phyloP scores from a whole-genome alignment of 2,113 vertebrate species.

The Emydura subglobosa region DNA sequence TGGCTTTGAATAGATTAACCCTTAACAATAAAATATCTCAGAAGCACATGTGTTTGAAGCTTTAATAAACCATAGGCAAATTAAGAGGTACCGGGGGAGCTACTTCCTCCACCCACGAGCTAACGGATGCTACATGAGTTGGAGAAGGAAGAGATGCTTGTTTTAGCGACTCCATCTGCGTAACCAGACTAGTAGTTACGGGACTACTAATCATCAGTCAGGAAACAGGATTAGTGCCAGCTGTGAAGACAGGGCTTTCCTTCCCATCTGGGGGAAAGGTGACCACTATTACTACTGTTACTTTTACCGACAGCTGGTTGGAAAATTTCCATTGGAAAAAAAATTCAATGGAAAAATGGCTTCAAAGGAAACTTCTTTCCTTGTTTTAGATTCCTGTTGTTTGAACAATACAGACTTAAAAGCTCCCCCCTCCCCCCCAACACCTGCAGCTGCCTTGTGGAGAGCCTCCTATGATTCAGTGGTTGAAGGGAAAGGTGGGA shows the following conservation, averaged over 20 bases:
- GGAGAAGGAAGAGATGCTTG: not conserved
- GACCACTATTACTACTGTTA: not conserved
- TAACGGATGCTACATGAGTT: not conserved
- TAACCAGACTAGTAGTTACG: not conserved
- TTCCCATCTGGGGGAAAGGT: constrained; percentile 37
- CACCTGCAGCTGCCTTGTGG: constrained; percentile 21
- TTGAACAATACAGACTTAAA: not conserved
- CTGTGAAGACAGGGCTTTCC: constrained; percentile 22
- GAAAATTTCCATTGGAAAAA: not conserved
- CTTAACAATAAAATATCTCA: not conserved
- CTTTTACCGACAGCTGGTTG: not conserved
- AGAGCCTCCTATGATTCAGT: constrained; percentile 3
- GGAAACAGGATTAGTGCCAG: not conserved
- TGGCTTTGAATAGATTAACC: not conserved
- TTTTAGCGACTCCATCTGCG: constrained; percentile 16
- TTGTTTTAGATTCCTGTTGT: constrained; percentile 18
- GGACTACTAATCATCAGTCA: not conserved
- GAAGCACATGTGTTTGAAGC: not conserved
- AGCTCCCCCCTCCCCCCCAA: not conserved
- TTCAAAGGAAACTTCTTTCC: constrained; percentile 25
- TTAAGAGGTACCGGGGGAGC: not conserved
- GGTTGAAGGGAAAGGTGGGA: constrained; percentile 12
- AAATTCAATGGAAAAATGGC: not conserved
- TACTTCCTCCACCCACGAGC: not conserved
- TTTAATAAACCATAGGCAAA: not conserved